A percentile compares a stretch with the other conserved stretches of the same genome.
These are phyloP conservation scores for Danio tinwini DNA, from an alignment of 2,797 vertebrate species.

Conservation along the genomic window DNA sequence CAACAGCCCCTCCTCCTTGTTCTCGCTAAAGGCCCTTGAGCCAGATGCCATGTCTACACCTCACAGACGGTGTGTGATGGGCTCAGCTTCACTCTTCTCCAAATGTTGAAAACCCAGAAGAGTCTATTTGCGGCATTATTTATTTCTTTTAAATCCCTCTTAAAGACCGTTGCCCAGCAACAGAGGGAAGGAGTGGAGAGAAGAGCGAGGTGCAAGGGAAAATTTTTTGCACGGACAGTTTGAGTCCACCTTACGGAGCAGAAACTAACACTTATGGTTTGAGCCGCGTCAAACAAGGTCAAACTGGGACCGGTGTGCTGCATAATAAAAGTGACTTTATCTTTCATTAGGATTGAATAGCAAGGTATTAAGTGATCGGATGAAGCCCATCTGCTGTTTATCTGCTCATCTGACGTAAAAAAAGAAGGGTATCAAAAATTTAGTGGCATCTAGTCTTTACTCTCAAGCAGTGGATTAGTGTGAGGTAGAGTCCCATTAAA, in stretches of 20 bases:
- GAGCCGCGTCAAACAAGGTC: neutral
- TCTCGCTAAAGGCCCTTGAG: neutral
- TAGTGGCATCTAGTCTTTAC: neutral
- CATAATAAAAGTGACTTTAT: constrained; percentile 32
- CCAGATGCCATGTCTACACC: constrained; percentile 26
- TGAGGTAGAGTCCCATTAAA: neutral
- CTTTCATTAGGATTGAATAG: constrained; percentile 15
- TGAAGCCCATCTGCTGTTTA: constrained; percentile 8
- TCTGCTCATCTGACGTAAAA: constrained; percentile 3
- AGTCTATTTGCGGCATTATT: constrained; percentile 59
- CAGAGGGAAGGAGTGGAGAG: constrained; percentile 50
- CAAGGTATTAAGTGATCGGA: constrained; percentile 13
- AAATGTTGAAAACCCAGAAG: constrained; percentile 52
- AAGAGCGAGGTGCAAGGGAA: constrained; percentile 49
- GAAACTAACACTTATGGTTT: constrained; percentile 32
- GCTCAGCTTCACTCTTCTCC: constrained; percentile 22
- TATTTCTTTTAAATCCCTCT: constrained; percentile 64
- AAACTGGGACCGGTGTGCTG: neutral
- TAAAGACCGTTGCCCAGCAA: constrained; percentile 74
- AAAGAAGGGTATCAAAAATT: constrained; percentile 29
- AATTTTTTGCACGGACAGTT: constrained; percentile 11
- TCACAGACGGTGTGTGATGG: constrained; percentile 18
- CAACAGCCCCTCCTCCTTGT: neutral
- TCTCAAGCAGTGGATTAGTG: neutral
- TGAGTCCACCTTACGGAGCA: neutral